Evolutionary conservation across 2,113 vertebrate genomes (phyloP).

Genomic region (Trichechus manatus): DNA sequence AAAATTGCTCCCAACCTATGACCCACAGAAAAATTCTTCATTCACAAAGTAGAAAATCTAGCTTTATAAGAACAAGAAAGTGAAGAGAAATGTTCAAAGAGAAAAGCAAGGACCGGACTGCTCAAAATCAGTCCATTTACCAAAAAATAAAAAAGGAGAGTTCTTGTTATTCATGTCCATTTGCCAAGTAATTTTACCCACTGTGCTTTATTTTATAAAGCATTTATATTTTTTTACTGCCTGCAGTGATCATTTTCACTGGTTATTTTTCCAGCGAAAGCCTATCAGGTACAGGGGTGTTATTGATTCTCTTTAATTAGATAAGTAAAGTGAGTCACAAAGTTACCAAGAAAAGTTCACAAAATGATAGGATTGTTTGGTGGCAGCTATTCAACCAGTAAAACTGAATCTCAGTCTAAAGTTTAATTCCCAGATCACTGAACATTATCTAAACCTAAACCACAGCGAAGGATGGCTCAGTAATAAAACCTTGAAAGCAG

Average conservation of each 20-base stretch:
- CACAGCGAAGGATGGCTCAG: neutral
- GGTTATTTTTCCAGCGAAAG: neutral
- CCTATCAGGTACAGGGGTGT: neutral
- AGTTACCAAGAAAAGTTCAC: neutral
- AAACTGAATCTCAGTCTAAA: constrained; percentile 14
- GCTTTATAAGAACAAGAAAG: neutral
- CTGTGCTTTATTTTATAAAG: constrained; percentile 14
- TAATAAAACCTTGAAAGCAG: neutral
- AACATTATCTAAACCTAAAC: neutral
- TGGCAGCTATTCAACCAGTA: neutral
- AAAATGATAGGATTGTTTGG: neutral
- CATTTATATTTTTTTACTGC: neutral
- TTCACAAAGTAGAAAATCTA: constrained; percentile 44
- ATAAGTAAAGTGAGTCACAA: neutral
- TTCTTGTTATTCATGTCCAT: neutral
- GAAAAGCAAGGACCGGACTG: neutral
- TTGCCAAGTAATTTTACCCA: neutral
- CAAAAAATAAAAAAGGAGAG: neutral
- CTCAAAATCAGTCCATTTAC: constrained; percentile 1
- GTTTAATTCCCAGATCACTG: neutral
- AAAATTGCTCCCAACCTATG: constrained; percentile 21
- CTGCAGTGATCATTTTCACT: neutral
- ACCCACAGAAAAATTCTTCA: constrained; percentile 16
- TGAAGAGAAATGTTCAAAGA: constrained; percentile 61
- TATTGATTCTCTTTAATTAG: neutral